Evolutionary conservation across 2,888 invertebrate genomes (phyloP).

Genomic region (Hofmannophila pseudospretella): DNA sequence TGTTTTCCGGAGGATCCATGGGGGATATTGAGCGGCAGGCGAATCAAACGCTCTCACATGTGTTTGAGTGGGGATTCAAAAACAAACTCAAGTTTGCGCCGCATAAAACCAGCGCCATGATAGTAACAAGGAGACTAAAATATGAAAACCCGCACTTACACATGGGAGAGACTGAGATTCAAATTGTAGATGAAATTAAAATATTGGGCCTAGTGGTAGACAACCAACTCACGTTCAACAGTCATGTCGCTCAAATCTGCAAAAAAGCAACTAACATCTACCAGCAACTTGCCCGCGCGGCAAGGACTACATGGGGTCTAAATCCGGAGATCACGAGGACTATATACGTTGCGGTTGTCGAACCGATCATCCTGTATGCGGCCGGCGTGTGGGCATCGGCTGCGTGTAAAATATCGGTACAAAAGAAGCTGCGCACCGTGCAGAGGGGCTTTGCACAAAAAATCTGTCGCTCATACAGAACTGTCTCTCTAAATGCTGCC

Average conservation of each 20-base stretch:
- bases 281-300: neutral
- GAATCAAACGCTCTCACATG: neutral
- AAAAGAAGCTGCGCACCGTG: slow-evolving; percentile 3
- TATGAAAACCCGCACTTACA: neutral
- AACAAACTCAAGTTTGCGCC: neutral
- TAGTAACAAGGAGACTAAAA: neutral
- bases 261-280: neutral
- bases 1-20: neutral
- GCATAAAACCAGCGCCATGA: neutral
- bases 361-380: neutral
- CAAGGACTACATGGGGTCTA: neutral
- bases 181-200: neutral
- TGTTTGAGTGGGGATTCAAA: neutral
- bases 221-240: neutral
- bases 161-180: neutral
- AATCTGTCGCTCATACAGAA: slow-evolving; percentile 7
- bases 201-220: neutral
- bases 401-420: neutral
- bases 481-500: slow-evolving; percentile 15
- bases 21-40: neutral
- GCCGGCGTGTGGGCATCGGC: neutral
- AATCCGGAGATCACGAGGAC: slow-evolving; percentile 5
- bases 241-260: neutral
- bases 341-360: slow-evolving; percentile 3
- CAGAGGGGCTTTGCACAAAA: slow-evolving; percentile 14